phyloP scores from a whole-genome alignment of 2,888 invertebrate species.

The Coleophora deauratella region DNA sequence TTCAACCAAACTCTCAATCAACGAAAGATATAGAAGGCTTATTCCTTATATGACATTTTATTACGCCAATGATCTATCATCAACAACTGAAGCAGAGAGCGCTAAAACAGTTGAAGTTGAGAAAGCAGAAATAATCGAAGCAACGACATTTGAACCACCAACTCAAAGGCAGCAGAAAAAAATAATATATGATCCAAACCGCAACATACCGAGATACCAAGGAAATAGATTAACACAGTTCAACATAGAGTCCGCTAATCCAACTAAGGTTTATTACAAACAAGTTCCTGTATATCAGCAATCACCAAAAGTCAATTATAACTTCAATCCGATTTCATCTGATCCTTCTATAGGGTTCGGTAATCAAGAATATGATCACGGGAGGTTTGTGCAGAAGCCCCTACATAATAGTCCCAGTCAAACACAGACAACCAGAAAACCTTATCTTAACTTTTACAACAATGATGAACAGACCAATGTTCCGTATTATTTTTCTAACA shows the following conservation, averaged over 20 bases:
- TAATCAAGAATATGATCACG: conserved; percentile 32
- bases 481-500: conserved; percentile 53
- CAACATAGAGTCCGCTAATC: conserved; percentile 63
- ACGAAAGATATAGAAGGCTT: conserved; percentile 82
- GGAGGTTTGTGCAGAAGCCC: conserved; percentile 38
- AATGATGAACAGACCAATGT: conserved; percentile 39
- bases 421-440: conserved; percentile 37
- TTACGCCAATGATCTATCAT: conserved; percentile 74
- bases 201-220: conserved; percentile 62
- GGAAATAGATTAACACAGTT: conserved; percentile 62
- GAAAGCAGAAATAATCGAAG: conserved; percentile 55
- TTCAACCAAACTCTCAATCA: conserved; percentile 58
- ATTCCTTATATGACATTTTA: conserved; percentile 91
- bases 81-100: conserved; percentile 39
- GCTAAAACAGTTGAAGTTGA: conserved; percentile 50
- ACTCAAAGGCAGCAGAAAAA: conserved; percentile 47
- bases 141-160: conserved; percentile 28
- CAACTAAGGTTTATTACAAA: conserved; percentile 56
- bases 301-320: conserved; percentile 31
- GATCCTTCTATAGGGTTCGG: conserved; percentile 25
- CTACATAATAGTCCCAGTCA: conserved; percentile 33
- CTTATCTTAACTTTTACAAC: conserved; percentile 40
- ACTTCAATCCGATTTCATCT: conserved; percentile 32
- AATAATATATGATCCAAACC: conserved; percentile 37
- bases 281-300: conserved; percentile 38